Conservation (phyloP, 2,888 invertebrate genomes). For the Hirudinaria manillensis region DNA sequence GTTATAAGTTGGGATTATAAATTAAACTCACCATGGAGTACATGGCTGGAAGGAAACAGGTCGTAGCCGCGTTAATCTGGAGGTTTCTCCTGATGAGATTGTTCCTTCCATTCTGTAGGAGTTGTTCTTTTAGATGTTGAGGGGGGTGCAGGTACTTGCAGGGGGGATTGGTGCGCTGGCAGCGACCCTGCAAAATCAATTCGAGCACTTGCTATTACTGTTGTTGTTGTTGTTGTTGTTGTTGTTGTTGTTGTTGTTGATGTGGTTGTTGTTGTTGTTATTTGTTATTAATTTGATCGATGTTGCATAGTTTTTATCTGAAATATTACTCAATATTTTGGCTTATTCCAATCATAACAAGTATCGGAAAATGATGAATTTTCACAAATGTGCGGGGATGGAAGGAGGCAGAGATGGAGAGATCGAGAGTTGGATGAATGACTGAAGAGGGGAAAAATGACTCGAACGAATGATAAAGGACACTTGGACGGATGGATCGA, state of each 20-base stretch:
- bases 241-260: neutral
- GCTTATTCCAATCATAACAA: neutral
- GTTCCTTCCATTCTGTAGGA: slow-evolving; percentile 98
- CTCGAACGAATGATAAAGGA: neutral
- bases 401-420: neutral
- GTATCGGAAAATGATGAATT: neutral
- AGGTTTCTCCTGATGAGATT: slow-evolving; percentile 96
- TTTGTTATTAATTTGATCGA: too few species aligned
- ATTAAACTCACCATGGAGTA: slow-evolving; percentile 29
- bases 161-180: slow-evolving; percentile 98
- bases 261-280: too few species aligned
- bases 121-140: slow-evolving; percentile 97
- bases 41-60: slow-evolving; percentile 32
- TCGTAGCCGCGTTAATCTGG: slow-evolving; percentile 46
- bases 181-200: slow-evolving; percentile 75
- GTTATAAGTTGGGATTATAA: too few species aligned
- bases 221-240: neutral
- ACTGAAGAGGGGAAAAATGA: slow-evolving; percentile 1
- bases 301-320: neutral
- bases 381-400: slow-evolving; percentile 2
- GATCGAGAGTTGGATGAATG: too few species aligned
- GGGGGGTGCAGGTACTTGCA: slow-evolving; percentile 99
- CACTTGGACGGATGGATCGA: neutral
- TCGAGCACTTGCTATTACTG: neutral
- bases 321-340: too few species aligned